These are phyloP conservation scores for Brachystomella parvula DNA, from an alignment of 1,140 invertebrate species.

Conservation along the genomic window DNA sequence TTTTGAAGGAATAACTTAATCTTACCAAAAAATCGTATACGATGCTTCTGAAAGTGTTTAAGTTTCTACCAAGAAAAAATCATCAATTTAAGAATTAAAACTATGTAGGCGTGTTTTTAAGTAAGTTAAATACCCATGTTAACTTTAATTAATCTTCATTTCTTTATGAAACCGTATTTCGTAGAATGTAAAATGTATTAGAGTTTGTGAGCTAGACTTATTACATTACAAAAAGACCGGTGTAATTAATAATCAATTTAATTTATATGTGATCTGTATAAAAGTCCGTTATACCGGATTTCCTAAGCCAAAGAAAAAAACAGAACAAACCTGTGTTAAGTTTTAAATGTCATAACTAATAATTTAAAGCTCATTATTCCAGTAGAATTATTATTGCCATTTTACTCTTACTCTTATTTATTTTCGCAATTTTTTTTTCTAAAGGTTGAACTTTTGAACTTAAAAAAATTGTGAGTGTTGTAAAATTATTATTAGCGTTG, in stretches of 20 bases:
- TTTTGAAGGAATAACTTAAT: not conserved
- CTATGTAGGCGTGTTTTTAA: not conserved
- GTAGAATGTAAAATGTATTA: too few species aligned
- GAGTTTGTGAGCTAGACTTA: too few species aligned
- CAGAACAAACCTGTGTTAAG: constrained; percentile 7
- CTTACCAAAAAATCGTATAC: not conserved
- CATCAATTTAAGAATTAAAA: not conserved
- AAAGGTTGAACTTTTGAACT: too few species aligned
- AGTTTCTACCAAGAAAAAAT: not conserved
- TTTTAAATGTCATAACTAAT: not conserved
- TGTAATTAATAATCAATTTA: too few species aligned
- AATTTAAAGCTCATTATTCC: not conserved
- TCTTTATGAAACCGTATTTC: too few species aligned
- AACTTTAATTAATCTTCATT: constrained; percentile 1
- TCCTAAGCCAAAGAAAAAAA: not conserved
- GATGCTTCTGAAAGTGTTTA: too few species aligned
- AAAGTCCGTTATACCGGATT: not conserved
- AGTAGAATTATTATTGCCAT: too few species aligned
- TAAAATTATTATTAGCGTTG: too few species aligned
- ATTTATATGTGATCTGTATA: not conserved
- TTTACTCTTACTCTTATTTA: not conserved
- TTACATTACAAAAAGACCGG: too few species aligned
- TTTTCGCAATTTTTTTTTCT: too few species aligned
- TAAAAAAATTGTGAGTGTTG: too few species aligned
- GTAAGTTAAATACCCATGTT: not conserved